Conservation (phyloP, 2,888 invertebrate species). For the Tortrix viridana region DNA sequence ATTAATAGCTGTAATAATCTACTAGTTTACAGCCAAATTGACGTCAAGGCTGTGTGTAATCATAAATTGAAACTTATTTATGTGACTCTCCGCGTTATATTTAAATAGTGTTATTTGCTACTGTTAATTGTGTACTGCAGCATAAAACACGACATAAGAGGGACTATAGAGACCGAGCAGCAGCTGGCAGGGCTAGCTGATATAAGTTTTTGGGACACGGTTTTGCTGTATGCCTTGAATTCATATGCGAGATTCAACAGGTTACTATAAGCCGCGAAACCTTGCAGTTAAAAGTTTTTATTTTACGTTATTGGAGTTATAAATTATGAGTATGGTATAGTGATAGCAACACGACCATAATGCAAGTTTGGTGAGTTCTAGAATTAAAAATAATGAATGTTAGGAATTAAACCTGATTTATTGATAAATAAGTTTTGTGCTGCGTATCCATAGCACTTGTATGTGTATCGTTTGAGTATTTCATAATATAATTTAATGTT, state of each 20-base stretch:
- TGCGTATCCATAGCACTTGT: conserved; percentile 8
- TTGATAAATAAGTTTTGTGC: not conserved
- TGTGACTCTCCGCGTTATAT: conserved; percentile 37
- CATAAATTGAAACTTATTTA: conserved; percentile 50
- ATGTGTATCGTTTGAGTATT: conserved; percentile 21
- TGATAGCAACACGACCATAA: too few species aligned
- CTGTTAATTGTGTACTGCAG: conserved; percentile 4
- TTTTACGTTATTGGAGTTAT: not conserved
- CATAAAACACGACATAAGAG: conserved; percentile 1
- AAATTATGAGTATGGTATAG: too few species aligned
- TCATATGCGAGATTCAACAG: too few species aligned
- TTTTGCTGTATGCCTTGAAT: too few species aligned
- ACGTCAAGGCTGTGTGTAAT: conserved; percentile 65
- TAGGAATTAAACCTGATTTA: not conserved
- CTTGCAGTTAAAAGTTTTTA: not conserved
- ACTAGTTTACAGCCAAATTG: conserved; percentile 56
- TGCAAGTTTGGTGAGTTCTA: too few species aligned
- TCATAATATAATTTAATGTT: conserved; percentile 27
- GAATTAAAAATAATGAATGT: too few species aligned
- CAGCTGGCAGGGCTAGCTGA: too few species aligned
- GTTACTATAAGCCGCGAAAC: not conserved
- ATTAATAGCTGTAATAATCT: conserved; percentile 18
- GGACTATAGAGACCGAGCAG: too few species aligned
- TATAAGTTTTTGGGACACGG: too few species aligned
- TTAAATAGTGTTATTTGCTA: conserved; percentile 15